Evolutionary conservation across 2,113 vertebrate genomes (phyloP), one percentile per base, ranked within the genome.

Genomic region (Apeltes quadracus): DNA sequence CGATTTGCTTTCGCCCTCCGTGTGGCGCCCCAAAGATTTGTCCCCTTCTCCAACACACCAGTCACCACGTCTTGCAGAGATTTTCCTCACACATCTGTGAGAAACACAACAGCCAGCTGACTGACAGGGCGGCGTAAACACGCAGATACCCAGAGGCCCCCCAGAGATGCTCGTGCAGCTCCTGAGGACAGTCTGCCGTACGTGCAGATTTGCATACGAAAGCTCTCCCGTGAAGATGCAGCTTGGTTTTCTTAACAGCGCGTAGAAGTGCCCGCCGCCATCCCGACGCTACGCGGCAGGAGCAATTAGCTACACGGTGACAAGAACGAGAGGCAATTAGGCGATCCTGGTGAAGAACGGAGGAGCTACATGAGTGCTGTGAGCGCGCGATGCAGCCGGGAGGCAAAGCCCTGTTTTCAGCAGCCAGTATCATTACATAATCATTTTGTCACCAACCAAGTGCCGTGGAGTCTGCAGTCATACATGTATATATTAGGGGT

Each of bases 311-410:
- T 27, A 16, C 4, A 25, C n/a, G 75, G 56, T 10, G 53, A 78
- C 54, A 44, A 44, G 11, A 16, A 53, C n/a, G 36, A 73, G 69
- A 79, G 63, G n/a, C 78, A 81, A 76, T 83, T 82, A 79, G 63
- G n/a, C 78, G 82, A 76, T 83, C 82, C 74, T 44, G 39, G 61
- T 44, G 20, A 74, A 43, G 5, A 72, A 65, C 32, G 71, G 53
- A 64, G 29, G 41, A 76, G 39, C n/a, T 54, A 65, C 56, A 63
- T 22, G 53, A 73, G 53, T 81, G n/a, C 34, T 85, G 58, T 78
- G 76, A 57, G 32, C 67, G 75, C 15, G 6, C 6, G 61, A 65
- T 50, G 70, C 22, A 41, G 67, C 84, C 69, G 11, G 23, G 48
- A 64, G 81, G 58, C 64, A 70, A 61, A 50, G 34, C 20, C 5